A percentile compares a stretch with the other conserved stretches of the same genome.
Conservation (phyloP, 2,888 invertebrate species). For the Sinohyriopsis cumingii region DNA sequence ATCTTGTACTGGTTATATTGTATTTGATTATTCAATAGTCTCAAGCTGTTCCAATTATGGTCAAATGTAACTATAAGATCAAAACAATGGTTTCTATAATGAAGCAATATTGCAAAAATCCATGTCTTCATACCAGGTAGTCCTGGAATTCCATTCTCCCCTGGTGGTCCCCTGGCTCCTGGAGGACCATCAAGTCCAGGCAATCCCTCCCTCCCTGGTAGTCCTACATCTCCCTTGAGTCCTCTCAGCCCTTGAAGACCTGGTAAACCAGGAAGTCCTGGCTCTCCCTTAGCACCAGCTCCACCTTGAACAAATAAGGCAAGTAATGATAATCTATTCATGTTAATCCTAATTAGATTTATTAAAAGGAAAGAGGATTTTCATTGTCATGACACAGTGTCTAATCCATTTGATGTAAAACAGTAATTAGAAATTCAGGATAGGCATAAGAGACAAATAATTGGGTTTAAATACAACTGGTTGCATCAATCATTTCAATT, state of each 20-base stretch:
- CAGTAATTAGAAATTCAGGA: too few species aligned
- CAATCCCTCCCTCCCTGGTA: slow-evolving; percentile 47
- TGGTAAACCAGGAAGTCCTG: slow-evolving; percentile 47
- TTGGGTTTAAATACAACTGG: too few species aligned
- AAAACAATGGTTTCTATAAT: too few species aligned
- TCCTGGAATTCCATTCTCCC: slow-evolving; percentile 54
- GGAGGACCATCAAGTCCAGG: slow-evolving; percentile 50
- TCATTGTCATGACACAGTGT: background rate
- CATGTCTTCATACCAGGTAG: slow-evolving; percentile 38
- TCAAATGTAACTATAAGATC: too few species aligned
- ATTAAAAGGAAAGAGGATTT: background rate
- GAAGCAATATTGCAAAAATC: too few species aligned
- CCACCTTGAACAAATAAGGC: slow-evolving; percentile 64
- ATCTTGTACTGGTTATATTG: too few species aligned
- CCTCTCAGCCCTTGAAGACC: slow-evolving; percentile 50
- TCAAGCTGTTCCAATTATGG: too few species aligned
- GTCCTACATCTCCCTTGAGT: slow-evolving; percentile 41
- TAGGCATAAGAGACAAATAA: too few species aligned
- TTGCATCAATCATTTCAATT: too few species aligned
- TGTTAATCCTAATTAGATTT: background rate
- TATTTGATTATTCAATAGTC: too few species aligned
- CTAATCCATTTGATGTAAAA: background rate
- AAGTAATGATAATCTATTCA: background rate
- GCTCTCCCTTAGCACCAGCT: slow-evolving; percentile 47
- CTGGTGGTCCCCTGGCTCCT: slow-evolving; percentile 55